Percentiles rank a stretch among this genome's conserved stretches.
phyloP scores from a whole-genome alignment of 1,140 invertebrate genomes.

The Drosophila seguyi region DNA sequence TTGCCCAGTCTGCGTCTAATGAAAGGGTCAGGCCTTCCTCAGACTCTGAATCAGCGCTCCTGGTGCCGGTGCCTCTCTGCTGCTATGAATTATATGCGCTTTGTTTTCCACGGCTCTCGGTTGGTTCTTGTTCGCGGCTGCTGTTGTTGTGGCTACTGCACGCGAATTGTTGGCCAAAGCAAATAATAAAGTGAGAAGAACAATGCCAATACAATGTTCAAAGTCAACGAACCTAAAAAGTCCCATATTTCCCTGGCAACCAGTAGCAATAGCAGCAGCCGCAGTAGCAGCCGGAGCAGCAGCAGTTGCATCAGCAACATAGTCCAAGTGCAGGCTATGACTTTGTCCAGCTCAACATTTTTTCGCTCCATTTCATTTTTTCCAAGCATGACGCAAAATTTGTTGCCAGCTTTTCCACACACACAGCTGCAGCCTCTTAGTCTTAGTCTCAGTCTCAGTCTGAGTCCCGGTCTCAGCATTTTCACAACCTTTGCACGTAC shows the following conservation, averaged over 20 bases:
- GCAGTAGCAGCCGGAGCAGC: constrained; percentile 23
- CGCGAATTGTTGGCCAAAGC: constrained; percentile 77
- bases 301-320: constrained; percentile 19
- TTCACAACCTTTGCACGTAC: constrained; percentile 83
- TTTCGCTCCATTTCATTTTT: constrained; percentile 84
- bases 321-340: constrained; percentile 64
- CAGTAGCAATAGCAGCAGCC: constrained; percentile 39
- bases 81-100: constrained; percentile 83
- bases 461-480: constrained; percentile 67
- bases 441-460: constrained; percentile 20
- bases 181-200: constrained; percentile 84
- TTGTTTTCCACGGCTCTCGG: constrained; percentile 64
- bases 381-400: constrained; percentile 83
- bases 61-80: constrained; percentile 19
- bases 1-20: constrained; percentile 74
- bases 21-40: constrained; percentile 74
- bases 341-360: constrained; percentile 79
- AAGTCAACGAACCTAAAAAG: constrained; percentile 83
- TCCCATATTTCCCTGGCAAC: constrained; percentile 77
- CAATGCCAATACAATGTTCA: constrained; percentile 81
- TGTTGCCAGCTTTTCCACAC: constrained; percentile 81
- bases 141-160: constrained; percentile 71
- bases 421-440: not conserved
- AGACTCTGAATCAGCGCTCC: constrained; percentile 13
- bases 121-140: constrained; percentile 23